Percentiles rank a stretch among this genome's conserved stretches.
phyloP scores from a whole-genome alignment of 2,113 vertebrate species.

The Dolichallabes microphthalmus region DNA sequence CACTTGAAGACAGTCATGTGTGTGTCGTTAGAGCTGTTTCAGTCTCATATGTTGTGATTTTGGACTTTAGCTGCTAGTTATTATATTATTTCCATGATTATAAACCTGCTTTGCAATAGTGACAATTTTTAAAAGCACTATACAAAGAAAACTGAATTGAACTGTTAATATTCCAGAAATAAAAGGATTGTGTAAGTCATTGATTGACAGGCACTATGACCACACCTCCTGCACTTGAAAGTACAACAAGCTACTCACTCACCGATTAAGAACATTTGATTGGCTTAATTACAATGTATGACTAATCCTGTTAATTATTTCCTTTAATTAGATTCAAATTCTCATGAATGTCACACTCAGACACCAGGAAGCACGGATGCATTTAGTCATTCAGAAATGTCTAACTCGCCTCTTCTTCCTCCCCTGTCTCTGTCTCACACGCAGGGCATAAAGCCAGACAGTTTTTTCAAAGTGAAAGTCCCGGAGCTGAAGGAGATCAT shows the following conservation, averaged over 20 bases:
- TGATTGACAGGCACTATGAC: not conserved
- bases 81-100: too few relatives aligned
- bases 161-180: not conserved
- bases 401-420: not conserved
- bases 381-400: too few relatives aligned
- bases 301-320: not conserved
- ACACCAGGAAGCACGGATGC: not conserved
- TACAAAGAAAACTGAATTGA: too few relatives aligned
- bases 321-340: not conserved
- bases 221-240: not conserved
- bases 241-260: not conserved
- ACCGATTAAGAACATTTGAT: not conserved
- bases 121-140: too few relatives aligned
- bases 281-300: not conserved
- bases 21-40: not conserved
- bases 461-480: constrained; percentile 96
- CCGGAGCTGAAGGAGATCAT: constrained; percentile 97
- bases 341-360: not conserved
- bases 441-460: constrained; percentile 95
- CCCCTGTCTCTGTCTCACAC: constrained; percentile 12
- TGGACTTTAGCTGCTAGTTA: not conserved
- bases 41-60: not conserved
- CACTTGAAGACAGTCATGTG: not conserved
- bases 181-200: not conserved
- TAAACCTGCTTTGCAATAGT: too few relatives aligned